Conservation (phyloP, 2,113 vertebrate genomes). For the Perca schrenkii region DNA sequence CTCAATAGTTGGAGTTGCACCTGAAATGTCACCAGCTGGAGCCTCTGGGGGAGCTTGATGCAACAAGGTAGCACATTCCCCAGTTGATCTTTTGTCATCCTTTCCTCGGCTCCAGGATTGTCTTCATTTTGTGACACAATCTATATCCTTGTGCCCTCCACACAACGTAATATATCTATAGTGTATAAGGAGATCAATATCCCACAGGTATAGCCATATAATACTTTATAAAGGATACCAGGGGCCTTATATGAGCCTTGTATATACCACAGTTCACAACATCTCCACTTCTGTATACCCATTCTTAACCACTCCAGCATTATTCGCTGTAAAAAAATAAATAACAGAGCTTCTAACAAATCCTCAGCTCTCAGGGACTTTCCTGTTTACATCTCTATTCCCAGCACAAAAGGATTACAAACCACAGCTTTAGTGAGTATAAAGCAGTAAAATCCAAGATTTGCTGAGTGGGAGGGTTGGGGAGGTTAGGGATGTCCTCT, state of each 20-base stretch:
- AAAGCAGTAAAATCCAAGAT: slow-evolving; percentile 56
- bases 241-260: slow-evolving; percentile 13
- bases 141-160: slow-evolving; percentile 11
- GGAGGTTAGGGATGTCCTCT: slow-evolving; percentile 28
- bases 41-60: neutral
- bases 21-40: neutral
- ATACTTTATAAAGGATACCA: slow-evolving; percentile 23
- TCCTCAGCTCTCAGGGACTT: slow-evolving; percentile 59
- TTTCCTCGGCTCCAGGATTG: slow-evolving; percentile 15
- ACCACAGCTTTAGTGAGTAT: slow-evolving; percentile 55
- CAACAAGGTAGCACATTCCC: slow-evolving; percentile 9
- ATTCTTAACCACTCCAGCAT: slow-evolving; percentile 33
- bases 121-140: slow-evolving; percentile 33
- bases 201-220: slow-evolving; percentile 30
- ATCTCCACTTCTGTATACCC: slow-evolving; percentile 18
- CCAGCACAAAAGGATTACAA: slow-evolving; percentile 66
- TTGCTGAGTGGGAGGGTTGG: neutral
- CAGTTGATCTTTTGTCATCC: slow-evolving; percentile 27
- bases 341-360: slow-evolving; percentile 40
- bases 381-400: slow-evolving; percentile 67
- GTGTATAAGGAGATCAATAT: slow-evolving; percentile 44
- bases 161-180: slow-evolving; percentile 34
- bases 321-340: slow-evolving; percentile 16
- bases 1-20: neutral
- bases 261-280: slow-evolving; percentile 7